Percentiles rank a stretch among this genome's conserved stretches.
These are phyloP conservation scores for Brachylomia viminalis DNA, from an alignment of 2,888 invertebrate genomes.

Conservation along the genomic window DNA sequence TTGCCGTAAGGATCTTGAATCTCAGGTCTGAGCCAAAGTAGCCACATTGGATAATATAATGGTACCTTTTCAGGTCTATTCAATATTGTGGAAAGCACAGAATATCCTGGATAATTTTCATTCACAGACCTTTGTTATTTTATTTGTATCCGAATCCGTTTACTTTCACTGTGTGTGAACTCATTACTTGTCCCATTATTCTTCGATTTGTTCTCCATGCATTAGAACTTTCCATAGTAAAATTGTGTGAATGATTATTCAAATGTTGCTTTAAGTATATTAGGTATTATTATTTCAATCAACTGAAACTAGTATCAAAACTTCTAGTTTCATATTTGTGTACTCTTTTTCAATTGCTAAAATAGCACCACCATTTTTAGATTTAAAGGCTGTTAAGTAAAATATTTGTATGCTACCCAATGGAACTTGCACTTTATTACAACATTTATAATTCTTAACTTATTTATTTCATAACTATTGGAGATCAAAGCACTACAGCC, in stretches of 20 bases:
- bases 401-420: constrained; percentile 46
- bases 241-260: background rate
- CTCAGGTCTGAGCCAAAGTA: background rate
- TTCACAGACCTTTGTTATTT: background rate
- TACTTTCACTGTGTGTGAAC: background rate
- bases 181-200: background rate
- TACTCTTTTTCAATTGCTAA: background rate
- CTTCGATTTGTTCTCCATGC: background rate
- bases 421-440: constrained; percentile 59
- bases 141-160: background rate
- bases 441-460: constrained; percentile 62
- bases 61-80: background rate
- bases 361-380: constrained; percentile 46
- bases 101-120: background rate
- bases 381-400: constrained; percentile 39
- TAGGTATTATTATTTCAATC: too few species aligned
- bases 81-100: background rate
- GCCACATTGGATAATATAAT: background rate
- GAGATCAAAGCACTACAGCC: constrained; percentile 58
- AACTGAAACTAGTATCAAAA: background rate
- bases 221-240: constrained; percentile 6
- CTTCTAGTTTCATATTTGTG: background rate
- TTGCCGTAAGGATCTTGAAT: background rate
- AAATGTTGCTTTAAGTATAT: background rate
- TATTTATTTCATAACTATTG: constrained; percentile 61